Evolutionary conservation across 2,888 invertebrate genomes (phyloP).

Genomic region (Hydropsyche betteni): DNA sequence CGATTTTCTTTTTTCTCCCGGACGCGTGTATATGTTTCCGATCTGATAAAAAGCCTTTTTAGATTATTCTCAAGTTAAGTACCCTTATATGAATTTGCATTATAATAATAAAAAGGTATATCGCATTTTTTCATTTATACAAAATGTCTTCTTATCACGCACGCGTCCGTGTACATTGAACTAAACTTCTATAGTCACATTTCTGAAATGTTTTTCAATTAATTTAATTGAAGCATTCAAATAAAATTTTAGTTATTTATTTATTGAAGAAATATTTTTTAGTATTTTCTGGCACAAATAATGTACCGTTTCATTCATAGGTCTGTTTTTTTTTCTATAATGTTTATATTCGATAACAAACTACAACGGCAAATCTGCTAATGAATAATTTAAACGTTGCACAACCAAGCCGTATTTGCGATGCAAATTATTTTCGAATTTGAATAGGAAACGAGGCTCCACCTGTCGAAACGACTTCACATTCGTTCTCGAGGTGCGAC

Average conservation of each 20-base stretch:
- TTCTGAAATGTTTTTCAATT: neutral
- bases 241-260: too few relatives aligned
- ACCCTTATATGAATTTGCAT: constrained; percentile 48
- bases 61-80: constrained; percentile 46
- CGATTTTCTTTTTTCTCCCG: constrained; percentile 21
- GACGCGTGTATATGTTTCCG: constrained; percentile 27
- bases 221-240: neutral
- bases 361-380: neutral
- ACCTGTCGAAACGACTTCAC: too few relatives aligned
- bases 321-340: neutral
- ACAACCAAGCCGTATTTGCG: constrained; percentile 7
- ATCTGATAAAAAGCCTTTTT: constrained; percentile 49
- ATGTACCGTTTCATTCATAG: neutral
- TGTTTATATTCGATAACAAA: constrained; percentile 1
- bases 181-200: constrained; percentile 18
- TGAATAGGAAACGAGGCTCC: too few relatives aligned
- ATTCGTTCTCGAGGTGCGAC: too few relatives aligned
- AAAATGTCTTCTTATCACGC: constrained; percentile 49
- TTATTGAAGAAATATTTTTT: too few relatives aligned
- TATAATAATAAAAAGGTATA: constrained; percentile 43
- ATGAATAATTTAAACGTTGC: constrained; percentile 22
- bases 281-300: neutral
- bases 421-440: constrained; percentile 1
- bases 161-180: constrained; percentile 15
- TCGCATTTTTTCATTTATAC: constrained; percentile 45